These are phyloP conservation scores for Drosophila melanocephala DNA, from an alignment of 2,888 invertebrate genomes.

Conservation along the genomic window DNA sequence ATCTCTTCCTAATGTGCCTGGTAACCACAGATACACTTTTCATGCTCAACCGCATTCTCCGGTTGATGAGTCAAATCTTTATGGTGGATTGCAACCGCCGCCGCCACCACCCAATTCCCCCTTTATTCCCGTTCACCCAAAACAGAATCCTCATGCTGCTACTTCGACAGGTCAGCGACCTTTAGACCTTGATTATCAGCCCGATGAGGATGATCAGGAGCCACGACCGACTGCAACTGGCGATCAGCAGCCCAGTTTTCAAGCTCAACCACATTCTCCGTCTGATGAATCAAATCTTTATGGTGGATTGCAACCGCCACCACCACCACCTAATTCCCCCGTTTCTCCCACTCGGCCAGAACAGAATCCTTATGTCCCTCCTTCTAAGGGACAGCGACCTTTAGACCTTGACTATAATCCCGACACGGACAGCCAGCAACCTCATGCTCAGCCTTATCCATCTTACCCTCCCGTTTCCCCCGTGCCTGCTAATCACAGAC, in stretches of 20 bases:
- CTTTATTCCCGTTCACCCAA: not conserved
- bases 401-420: slow-evolving; percentile 38
- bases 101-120: slow-evolving; percentile 2
- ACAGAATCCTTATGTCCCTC: slow-evolving; percentile 19
- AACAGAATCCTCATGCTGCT: not conserved
- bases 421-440: slow-evolving; percentile 11
- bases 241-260: slow-evolving; percentile 20
- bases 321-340: slow-evolving; percentile 4
- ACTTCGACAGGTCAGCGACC: slow-evolving; percentile 34
- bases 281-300: not conserved
- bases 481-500: slow-evolving; percentile 23
- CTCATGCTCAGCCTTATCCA: slow-evolving; percentile 12
- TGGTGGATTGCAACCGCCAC: not conserved
- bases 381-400: slow-evolving; percentile 39
- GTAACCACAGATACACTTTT: slow-evolving; percentile 16
- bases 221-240: not conserved
- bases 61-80: slow-evolving; percentile 46
- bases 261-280: not conserved
- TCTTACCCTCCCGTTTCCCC: not conserved
- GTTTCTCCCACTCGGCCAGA: not conserved
- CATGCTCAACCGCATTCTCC: not conserved
- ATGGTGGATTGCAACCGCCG: slow-evolving; percentile 58
- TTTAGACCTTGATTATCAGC: slow-evolving; percentile 41
- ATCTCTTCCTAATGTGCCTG: not conserved
- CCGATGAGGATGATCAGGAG: slow-evolving; percentile 7